Evolutionary conservation across 2,797 vertebrate species (phyloP).

Genomic region (Gadopsis marmoratus): DNA sequence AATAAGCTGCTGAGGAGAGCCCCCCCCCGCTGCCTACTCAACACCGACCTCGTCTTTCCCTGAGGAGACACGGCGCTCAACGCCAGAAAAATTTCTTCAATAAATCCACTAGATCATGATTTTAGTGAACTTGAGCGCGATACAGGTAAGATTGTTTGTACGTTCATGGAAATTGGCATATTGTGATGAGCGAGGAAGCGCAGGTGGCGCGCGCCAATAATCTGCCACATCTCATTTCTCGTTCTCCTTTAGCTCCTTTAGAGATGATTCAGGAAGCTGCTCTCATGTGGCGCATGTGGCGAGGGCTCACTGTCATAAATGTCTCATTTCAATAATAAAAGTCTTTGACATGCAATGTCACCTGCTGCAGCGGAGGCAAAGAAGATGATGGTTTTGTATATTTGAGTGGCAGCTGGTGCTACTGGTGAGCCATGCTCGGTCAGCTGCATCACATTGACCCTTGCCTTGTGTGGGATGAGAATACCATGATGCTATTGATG

Average conservation of each 20-base stretch:
- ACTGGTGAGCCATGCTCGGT: slow-evolving; percentile 56
- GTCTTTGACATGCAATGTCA: slow-evolving; percentile 67
- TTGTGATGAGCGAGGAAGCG: slow-evolving; percentile 49
- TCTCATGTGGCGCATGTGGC: slow-evolving; percentile 46
- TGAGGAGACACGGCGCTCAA: slow-evolving; percentile 23
- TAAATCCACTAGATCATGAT: slow-evolving; percentile 46
- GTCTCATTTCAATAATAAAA: slow-evolving; percentile 84
- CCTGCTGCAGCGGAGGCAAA: slow-evolving; percentile 27
- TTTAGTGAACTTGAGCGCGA: slow-evolving; percentile 55
- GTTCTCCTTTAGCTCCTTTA: slow-evolving; percentile 36
- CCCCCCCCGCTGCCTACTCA: slow-evolving; percentile 54
- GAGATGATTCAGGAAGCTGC: slow-evolving; percentile 45
- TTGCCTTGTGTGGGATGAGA: slow-evolving; percentile 57
- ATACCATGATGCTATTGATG: slow-evolving; percentile 67
- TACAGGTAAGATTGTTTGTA: slow-evolving; percentile 54
- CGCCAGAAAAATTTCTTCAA: slow-evolving; percentile 5
- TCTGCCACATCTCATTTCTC: slow-evolving; percentile 77
- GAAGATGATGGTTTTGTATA: slow-evolving; percentile 59
- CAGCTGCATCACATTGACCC: slow-evolving; percentile 57
- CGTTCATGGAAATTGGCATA: slow-evolving; percentile 60
- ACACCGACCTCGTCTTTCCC: slow-evolving; percentile 33
- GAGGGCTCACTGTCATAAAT: slow-evolving; percentile 65
- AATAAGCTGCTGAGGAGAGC: slow-evolving; percentile 52
- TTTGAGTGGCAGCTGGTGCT: slow-evolving; percentile 68
- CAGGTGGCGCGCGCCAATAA: slow-evolving; percentile 70